Evolutionary conservation across 1,140 invertebrate genomes (phyloP).

Genomic region (Bombus balteatus): DNA sequence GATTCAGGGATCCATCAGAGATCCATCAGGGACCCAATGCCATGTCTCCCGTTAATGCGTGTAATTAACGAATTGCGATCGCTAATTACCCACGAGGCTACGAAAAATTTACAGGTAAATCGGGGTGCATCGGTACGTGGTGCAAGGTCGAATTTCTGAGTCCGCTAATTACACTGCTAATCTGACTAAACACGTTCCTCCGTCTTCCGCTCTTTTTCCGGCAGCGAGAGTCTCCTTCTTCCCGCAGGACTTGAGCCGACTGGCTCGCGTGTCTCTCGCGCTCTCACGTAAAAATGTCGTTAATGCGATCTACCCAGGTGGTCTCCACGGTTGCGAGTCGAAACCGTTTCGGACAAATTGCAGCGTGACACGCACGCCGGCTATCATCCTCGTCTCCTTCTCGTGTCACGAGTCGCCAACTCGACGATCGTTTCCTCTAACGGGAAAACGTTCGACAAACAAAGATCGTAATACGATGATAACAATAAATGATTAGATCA

Average conservation of each 20-base stretch:
- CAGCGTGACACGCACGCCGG: conserved; percentile 54
- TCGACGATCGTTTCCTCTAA: neutral
- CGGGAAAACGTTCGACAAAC: too few relatives aligned
- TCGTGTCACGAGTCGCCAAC: conserved; percentile 14
- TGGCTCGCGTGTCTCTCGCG: conserved; percentile 26
- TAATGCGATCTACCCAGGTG: conserved; percentile 65
- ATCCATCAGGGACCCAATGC: neutral
- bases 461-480: too few relatives aligned
- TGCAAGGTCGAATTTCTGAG: conserved; percentile 26
- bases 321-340: conserved; percentile 52
- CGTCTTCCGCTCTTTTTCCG: neutral
- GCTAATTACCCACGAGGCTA: conserved; percentile 41
- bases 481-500: too few relatives aligned
- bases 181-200: conserved; percentile 51
- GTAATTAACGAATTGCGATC: conserved; percentile 61
- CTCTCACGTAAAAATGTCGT: conserved; percentile 72
- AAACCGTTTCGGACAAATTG: conserved; percentile 67
- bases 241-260: neutral
- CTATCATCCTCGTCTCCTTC: conserved; percentile 5
- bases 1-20: conserved; percentile 62
- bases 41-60: conserved; percentile 54
- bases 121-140: neutral
- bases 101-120: neutral
- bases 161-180: conserved; percentile 61
- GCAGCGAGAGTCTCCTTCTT: neutral